Conservation (phyloP, 2,888 invertebrate species). For the Drosophila atripex region DNA sequence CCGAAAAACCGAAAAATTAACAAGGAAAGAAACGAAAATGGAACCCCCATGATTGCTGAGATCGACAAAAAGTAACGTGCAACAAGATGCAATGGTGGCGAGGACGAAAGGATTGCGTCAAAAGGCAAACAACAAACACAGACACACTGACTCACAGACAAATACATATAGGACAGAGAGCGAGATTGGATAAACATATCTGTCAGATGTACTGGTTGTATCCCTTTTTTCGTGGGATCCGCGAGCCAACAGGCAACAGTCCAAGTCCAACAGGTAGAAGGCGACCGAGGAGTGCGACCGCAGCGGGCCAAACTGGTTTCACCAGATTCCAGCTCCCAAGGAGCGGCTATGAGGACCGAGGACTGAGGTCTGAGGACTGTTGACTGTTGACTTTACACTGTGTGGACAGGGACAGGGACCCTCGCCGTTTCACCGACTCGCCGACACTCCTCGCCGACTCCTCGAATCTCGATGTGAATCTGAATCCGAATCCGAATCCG, state of each 20-base stretch:
- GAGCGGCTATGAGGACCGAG: slow-evolving; percentile 33
- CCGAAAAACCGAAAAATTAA: slow-evolving; percentile 19
- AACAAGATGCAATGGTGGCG: slow-evolving; percentile 51
- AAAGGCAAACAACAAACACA: slow-evolving; percentile 46
- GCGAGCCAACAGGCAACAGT: slow-evolving; percentile 48
- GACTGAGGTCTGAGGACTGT: slow-evolving; percentile 11
- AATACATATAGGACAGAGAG: neutral
- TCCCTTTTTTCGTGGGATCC: slow-evolving; percentile 77
- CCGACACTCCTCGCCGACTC: slow-evolving; percentile 2
- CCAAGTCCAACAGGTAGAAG: slow-evolving; percentile 62
- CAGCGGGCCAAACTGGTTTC: slow-evolving; percentile 40
- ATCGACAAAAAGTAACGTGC: slow-evolving; percentile 45
- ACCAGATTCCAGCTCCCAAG: slow-evolving; percentile 39
- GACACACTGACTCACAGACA: slow-evolving; percentile 20
- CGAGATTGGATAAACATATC: slow-evolving; percentile 58
- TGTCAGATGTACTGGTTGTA: slow-evolving; percentile 47
- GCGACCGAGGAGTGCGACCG: slow-evolving; percentile 45
- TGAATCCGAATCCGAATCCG: slow-evolving; percentile 23
- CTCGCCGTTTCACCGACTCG: neutral
- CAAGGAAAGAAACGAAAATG: slow-evolving; percentile 11
- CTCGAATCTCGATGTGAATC: slow-evolving; percentile 11
- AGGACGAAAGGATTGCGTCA: slow-evolving; percentile 73
- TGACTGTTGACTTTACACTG: slow-evolving; percentile 37
- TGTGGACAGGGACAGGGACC: slow-evolving; percentile 23
- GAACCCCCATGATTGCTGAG: slow-evolving; percentile 6